Percentiles rank a stretch among this genome's conserved stretches.
These are phyloP conservation scores for Leptinotarsa haldemani DNA, from an alignment of 2,888 invertebrate species.

Conservation along the genomic window DNA sequence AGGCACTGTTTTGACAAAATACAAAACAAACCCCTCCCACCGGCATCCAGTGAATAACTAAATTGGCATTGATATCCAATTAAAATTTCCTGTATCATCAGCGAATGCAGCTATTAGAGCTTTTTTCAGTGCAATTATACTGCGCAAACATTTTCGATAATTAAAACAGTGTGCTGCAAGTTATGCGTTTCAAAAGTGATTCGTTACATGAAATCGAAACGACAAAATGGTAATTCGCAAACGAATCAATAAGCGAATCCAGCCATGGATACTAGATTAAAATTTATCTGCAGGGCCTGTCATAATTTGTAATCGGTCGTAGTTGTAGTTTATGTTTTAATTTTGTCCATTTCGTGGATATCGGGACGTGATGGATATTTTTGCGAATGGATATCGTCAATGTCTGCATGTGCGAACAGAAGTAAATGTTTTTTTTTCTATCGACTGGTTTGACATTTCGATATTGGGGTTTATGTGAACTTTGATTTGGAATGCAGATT, in stretches of 20 bases:
- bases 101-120: constrained; percentile 7
- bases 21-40: background rate
- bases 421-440: background rate
- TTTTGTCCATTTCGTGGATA: background rate
- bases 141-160: constrained; percentile 26
- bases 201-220: constrained; percentile 11
- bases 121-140: constrained; percentile 15
- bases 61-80: background rate
- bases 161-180: constrained; percentile 19
- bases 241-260: constrained; percentile 16
- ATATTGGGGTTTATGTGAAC: background rate
- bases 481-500: background rate
- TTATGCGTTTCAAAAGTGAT: constrained; percentile 17
- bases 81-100: constrained; percentile 21
- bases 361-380: background rate
- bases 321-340: constrained; percentile 19
- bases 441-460: background rate
- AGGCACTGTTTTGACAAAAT: background rate
- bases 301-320: constrained; percentile 10
- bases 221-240: constrained; percentile 18
- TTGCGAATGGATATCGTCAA: background rate
- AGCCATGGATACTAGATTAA: background rate
- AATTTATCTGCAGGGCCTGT: constrained; percentile 12
- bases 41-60: background rate
- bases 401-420: background rate